phyloP scores from a whole-genome alignment of 2,888 invertebrate species.

The Eudemis profundana region DNA sequence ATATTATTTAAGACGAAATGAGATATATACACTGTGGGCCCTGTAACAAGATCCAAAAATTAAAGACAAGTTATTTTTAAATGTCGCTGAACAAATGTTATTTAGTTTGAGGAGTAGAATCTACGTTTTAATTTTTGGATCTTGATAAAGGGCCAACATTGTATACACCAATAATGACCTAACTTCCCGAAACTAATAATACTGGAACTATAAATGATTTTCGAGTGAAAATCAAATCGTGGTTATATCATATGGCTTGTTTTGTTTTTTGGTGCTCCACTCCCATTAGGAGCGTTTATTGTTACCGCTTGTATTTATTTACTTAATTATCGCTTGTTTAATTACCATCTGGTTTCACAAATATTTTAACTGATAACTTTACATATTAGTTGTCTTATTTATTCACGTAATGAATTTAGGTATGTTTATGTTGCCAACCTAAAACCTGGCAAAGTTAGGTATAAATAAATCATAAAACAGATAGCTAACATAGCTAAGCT shows the following conservation, averaged over 20 bases:
- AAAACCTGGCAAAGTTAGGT: no score
- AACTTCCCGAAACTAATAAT: background rate
- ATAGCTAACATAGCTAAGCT: no score
- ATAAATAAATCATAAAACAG: no score
- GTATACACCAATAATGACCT: no score
- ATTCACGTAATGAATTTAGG: background rate
- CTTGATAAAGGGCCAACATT: no score
- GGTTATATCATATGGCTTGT: background rate
- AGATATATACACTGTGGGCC: no score
- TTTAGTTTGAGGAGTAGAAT: no score
- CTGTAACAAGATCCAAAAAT: no score
- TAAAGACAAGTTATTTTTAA: no score
- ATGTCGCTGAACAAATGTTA: no score
- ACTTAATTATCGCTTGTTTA: constrained; percentile 8
- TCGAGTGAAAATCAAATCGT: background rate
- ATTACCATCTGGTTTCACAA: background rate
- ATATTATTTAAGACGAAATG: no score
- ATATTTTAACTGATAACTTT: background rate
- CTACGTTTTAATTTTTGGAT: no score
- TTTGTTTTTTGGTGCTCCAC: background rate
- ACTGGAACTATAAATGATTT: background rate
- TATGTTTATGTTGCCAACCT: background rate
- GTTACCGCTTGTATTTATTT: constrained; percentile 15
- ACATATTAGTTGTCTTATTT: background rate
- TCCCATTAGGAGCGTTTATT: background rate